Evolutionary conservation across 2,888 invertebrate genomes (phyloP), one percentile per base, ranked within the genome.

Genomic region (Perizoma flavofasciatum): DNA sequence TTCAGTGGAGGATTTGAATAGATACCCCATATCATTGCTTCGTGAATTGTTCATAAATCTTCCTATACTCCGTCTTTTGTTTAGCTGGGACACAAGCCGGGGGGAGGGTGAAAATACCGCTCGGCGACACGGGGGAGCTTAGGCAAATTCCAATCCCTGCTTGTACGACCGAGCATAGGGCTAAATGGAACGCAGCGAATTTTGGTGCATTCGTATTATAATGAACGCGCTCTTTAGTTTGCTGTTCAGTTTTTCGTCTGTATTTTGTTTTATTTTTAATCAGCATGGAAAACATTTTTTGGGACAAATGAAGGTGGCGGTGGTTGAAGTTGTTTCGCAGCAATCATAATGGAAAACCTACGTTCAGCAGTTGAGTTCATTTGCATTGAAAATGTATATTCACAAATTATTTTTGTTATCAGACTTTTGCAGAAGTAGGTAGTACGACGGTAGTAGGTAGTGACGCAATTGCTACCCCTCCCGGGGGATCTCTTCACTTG

Each of bases 11-110:
- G 79, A 82, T 83, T 86, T 86, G 85, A 88, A 86, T 87, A 82
- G 84, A 85, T 84, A 83, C 81, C 85, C 88, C 87, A 88, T 86
- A 88, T 88, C 87, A 89, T 85, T 83, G 86, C 83, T 79, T 79
- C 77, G 84, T 83, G 85, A 89, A 89, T 86, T 85, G 89, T 86
- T 82, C 86, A 88, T 89, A 90, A 90, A 89, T 89, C 86, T 88
- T 82, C 82, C 76, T 81, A 79, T 81, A 83, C 79, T 78, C 78
- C 79, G 82, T 81, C 89, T 87, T 88, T 90, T 90, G 90, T 89
- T 89, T 88, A 54, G 61, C 61, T 22, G 61, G 56, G 61, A 53
- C 55, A 55, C 40, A 52, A 84, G 83, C 74, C 71, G 69, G 69
- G 74, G 68, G 71, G 69, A 72, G 69, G 72, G 74, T 75, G 64